Evolutionary conservation across 2,888 invertebrate genomes (phyloP).

Genomic region (Dinocampus coccinellae): DNA sequence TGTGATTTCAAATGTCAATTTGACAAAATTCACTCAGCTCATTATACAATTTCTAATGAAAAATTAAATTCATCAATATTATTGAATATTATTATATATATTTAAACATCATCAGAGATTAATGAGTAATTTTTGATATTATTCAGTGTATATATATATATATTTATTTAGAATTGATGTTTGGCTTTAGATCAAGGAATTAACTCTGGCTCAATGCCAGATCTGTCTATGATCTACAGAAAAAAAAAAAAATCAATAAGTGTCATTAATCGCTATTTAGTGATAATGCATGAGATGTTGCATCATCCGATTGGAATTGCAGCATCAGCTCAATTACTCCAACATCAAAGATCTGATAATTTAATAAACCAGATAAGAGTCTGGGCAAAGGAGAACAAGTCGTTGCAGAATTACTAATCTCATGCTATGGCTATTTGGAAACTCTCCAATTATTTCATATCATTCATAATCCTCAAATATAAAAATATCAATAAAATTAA

Average conservation of each 20-base stretch:
- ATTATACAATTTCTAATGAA: too few species aligned
- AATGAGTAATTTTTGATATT: too few species aligned
- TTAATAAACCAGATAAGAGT: slow-evolving; percentile 56
- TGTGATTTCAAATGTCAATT: too few species aligned
- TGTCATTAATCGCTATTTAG: slow-evolving; percentile 15
- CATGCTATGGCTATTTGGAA: slow-evolving; percentile 39
- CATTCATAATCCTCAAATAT: not conserved
- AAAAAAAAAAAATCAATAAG: not conserved
- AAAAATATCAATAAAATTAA: not conserved
- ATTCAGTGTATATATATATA: not conserved
- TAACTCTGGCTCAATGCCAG: not conserved
- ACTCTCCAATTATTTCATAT: not conserved
- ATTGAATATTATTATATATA: too few species aligned
- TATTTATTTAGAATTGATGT: not conserved
- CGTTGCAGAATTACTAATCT: slow-evolving; percentile 45
- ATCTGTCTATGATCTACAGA: not conserved
- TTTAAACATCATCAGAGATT: too few species aligned
- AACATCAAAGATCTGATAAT: slow-evolving; percentile 52
- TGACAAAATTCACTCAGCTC: too few species aligned
- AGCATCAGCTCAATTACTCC: slow-evolving; percentile 40
- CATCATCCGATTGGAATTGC: slow-evolving; percentile 53
- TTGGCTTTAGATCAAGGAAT: not conserved
- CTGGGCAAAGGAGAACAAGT: slow-evolving; percentile 46
- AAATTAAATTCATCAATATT: too few species aligned
- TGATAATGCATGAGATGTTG: slow-evolving; percentile 50